Evolutionary conservation across 2,113 vertebrate species (phyloP).

Genomic region (Laterallus jamaicensis): DNA sequence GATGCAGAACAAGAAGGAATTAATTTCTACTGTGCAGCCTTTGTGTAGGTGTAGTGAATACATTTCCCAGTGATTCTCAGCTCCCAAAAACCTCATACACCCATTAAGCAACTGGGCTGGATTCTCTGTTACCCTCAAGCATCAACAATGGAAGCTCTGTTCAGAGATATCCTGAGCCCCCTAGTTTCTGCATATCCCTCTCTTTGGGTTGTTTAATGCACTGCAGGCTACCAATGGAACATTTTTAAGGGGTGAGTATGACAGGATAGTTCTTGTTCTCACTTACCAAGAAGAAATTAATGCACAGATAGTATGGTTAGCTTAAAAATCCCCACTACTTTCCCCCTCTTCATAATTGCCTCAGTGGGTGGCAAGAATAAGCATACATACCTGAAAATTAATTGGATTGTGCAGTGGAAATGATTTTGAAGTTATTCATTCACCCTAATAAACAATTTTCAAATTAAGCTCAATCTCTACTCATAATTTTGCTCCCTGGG

Average conservation of each 20-base stretch:
- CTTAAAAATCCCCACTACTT: conserved; percentile 6
- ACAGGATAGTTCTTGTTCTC: conserved; percentile 36
- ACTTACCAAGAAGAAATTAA: conserved; percentile 14
- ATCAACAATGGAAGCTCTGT: not conserved
- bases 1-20: not conserved
- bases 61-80: not conserved
- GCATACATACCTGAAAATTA: conserved; percentile 62
- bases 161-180: not conserved
- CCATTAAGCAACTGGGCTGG: not conserved
- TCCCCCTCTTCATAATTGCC: conserved; percentile 14
- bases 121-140: not conserved
- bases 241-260: not conserved
- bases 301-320: not conserved
- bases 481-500: conserved; percentile 60
- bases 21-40: not conserved
- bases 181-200: not conserved
- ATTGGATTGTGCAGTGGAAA: conserved; percentile 59
- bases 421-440: conserved; percentile 64
- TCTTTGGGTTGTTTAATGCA: not conserved
- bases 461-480: conserved; percentile 56
- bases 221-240: not conserved
- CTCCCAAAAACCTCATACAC: not conserved
- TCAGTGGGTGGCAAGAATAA: conserved; percentile 47
- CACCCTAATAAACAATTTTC: conserved; percentile 66
- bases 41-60: not conserved